Percentiles rank a stretch among this genome's conserved stretches.
Evolutionary conservation across 2,797 vertebrate species (phyloP).

Genomic region (Hoplostethus mediterraneus): DNA sequence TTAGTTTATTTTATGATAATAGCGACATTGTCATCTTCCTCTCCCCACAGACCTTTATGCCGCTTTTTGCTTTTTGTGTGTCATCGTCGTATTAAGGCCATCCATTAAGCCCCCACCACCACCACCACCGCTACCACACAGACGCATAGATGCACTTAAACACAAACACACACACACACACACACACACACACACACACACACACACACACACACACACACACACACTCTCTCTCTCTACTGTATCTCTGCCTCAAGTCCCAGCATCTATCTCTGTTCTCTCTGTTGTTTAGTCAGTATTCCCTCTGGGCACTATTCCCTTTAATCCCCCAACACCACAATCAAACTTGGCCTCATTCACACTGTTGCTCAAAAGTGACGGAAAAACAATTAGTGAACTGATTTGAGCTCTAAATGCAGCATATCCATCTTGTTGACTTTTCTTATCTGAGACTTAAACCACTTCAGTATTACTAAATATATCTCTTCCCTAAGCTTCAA

Average conservation of each 20-base stretch:
- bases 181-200: slow-evolving; percentile 6
- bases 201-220: slow-evolving; percentile 7
- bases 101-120: slow-evolving; percentile 68
- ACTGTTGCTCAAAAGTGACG: neutral
- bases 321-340: slow-evolving; percentile 39
- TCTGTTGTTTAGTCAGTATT: slow-evolving; percentile 26
- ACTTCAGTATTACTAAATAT: no score
- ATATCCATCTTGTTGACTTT: no score
- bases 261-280: slow-evolving; percentile 31
- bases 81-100: slow-evolving; percentile 79
- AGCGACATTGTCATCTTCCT: slow-evolving; percentile 2
- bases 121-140: slow-evolving; percentile 4
- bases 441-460: no score
- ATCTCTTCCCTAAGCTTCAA: no score
- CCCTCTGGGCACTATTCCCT: slow-evolving; percentile 37
- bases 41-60: slow-evolving; percentile 40
- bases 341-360: slow-evolving; percentile 21
- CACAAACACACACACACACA: slow-evolving; percentile 18
- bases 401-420: no score
- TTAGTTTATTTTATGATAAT: slow-evolving; percentile 44
- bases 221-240: neutral
- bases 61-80: slow-evolving; percentile 64
- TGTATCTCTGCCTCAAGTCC: slow-evolving; percentile 13
- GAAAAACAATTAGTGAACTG: neutral
- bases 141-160: neutral